A percentile compares a stretch with the other conserved stretches of the same genome.
Conservation (phyloP, 2,797 vertebrate genomes). For the Malacoraja senta region DNA sequence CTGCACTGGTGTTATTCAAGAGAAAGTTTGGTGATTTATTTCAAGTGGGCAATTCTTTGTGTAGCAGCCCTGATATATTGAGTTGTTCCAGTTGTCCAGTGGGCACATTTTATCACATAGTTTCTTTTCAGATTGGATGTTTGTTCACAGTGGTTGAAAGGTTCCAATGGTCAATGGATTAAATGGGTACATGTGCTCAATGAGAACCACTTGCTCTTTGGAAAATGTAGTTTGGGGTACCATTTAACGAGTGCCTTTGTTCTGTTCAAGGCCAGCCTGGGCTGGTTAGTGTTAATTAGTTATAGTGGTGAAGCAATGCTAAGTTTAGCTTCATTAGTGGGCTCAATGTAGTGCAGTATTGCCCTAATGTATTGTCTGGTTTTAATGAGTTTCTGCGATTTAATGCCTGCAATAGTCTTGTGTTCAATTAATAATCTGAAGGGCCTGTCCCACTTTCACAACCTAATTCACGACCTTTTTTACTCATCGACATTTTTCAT, state of each 20-base stretch:
- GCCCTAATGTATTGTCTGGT: not conserved
- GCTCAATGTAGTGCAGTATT: not conserved
- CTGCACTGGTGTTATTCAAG: no score
- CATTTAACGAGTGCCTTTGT: not conserved
- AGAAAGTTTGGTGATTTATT: no score
- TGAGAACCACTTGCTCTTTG: not conserved
- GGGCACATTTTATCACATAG: no score
- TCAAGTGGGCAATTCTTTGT: no score
- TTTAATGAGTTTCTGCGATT: not conserved
- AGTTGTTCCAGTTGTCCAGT: no score
- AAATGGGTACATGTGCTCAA: not conserved
- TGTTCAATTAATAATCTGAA: no score
- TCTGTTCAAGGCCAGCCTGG: not conserved
- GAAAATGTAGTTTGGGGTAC: not conserved
- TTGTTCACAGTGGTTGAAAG: not conserved
- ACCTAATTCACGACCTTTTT: no score
- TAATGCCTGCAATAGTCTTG: no score
- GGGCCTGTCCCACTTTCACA: no score
- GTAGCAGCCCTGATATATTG: no score
- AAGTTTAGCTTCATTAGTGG: not conserved
- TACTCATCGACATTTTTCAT: no score
- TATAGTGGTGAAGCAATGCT: not conserved
- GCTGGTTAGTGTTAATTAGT: not conserved
- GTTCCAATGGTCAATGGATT: not conserved
- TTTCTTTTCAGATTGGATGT: not conserved